Evolutionary conservation across 2,888 invertebrate genomes (phyloP).

Genomic region (Dichetophora obliterata): DNA sequence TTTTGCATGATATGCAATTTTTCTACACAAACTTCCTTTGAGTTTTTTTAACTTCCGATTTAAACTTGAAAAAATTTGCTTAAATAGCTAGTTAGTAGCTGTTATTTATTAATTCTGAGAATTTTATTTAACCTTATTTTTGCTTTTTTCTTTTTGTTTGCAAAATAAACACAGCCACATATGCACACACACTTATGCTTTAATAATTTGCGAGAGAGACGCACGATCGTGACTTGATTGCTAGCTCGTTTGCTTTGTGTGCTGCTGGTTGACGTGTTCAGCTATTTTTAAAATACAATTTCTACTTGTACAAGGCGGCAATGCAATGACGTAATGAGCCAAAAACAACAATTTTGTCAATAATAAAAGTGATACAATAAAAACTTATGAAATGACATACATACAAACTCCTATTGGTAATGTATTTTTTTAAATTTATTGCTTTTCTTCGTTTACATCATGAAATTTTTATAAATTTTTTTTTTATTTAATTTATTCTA

Average conservation of each 20-base stretch:
- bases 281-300: constrained; percentile 43
- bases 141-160: neutral
- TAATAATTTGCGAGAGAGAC: neutral
- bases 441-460: no score
- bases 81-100: neutral
- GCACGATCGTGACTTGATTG: constrained; percentile 11
- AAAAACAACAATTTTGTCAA: constrained; percentile 9
- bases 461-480: no score
- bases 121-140: neutral
- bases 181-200: neutral
- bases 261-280: constrained; percentile 51
- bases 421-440: neutral
- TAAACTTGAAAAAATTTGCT: constrained; percentile 4
- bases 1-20: no score
- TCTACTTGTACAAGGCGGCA: constrained; percentile 17
- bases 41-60: constrained; percentile 17
- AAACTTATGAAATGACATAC: neutral
- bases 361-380: neutral
- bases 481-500: no score
- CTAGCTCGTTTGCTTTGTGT: constrained; percentile 25
- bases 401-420: neutral
- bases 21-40: neutral
- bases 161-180: neutral
- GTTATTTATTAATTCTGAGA: neutral
- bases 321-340: constrained; percentile 29